Base-by-base conservation (phyloP, 1,140 invertebrate genomes). In the Palaemon carinicauda region DNA sequence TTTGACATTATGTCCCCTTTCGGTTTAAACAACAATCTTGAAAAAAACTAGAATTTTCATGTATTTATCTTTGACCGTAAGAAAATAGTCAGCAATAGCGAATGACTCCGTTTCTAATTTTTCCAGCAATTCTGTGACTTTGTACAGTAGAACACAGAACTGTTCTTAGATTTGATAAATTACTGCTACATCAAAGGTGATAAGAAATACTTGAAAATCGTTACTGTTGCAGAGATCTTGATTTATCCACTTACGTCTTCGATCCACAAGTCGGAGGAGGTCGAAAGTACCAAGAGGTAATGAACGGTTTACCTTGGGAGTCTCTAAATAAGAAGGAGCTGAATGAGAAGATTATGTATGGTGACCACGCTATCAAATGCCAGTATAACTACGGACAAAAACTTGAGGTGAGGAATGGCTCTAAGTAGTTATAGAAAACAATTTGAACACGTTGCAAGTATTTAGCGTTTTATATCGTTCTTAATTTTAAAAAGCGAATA, bases 341-440 rank as follows among this genome's bases (percentile, higher is more conserved):
- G 9, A 82, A 82, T 17, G 69, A 12, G 31, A 53, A 31, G 10
- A 50, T 82, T 12, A 4, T 82, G 10, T 9, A 56, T 5, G 81
- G 81, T 27, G 81, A 82, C 41, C 81, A 82, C 2, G 50, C 74
- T 52, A 73, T 82, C 15, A 82, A 82, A 52, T 82, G 81, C 50
- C 81, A 82, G 71, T 33, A 31, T 12, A 82, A 73, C 50, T 82
- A 82, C 33, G 81, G 81, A 5, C 17, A 74, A 7, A 27, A 19
- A 1, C 50, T 82, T 17, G 31, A 82, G 81, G 80, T 82, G 21
- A 15, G 50, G 21, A 21, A 21, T n/a, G 17, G 21, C 31, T 52
- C 41, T 41, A 31, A n/a, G 19, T 10, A 17, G 15, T 4, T 10
- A 74, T 21, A 9, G 4, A 27, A 19, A 21, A 15, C 7, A 27